Percentiles rank a stretch among this genome's conserved stretches.
These are phyloP conservation scores for Hystrix brachyura DNA, from an alignment of 2,113 vertebrate genomes.

Conservation along the genomic window DNA sequence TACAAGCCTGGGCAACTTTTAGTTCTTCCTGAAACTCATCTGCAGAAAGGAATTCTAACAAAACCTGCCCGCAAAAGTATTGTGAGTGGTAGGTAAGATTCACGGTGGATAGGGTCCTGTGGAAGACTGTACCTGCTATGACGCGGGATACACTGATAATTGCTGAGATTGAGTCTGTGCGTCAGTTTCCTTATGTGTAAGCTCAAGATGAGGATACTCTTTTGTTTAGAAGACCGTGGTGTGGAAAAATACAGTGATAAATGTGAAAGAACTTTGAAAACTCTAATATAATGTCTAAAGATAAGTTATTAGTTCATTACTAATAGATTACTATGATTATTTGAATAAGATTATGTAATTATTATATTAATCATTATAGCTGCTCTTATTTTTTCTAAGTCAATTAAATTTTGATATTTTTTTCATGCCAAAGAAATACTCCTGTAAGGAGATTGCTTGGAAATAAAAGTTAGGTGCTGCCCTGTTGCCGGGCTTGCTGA, in stretches of 20 bases:
- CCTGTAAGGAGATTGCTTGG: not conserved
- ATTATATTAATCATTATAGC: not conserved
- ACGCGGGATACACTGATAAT: not conserved
- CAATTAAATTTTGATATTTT: constrained; percentile 41
- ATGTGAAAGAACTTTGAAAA: constrained; percentile 16
- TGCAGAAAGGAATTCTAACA: not conserved
- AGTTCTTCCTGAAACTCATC: not conserved
- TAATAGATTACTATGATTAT: not conserved
- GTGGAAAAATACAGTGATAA: not conserved
- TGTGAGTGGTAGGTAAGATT: not conserved
- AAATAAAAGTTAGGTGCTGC: constrained; percentile 28
- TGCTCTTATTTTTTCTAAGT: constrained; percentile 46
- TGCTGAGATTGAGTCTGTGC: not conserved
- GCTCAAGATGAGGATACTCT: not conserved
- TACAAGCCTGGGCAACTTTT: not conserved
- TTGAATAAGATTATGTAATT: not conserved
- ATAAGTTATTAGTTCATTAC: constrained; percentile 21
- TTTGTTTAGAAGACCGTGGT: not conserved
- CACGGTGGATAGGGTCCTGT: not conserved
- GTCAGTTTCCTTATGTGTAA: not conserved
- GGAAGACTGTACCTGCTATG: not conserved
- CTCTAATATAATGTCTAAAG: not conserved
- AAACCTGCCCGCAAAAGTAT: not conserved
- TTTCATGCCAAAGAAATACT: constrained; percentile 52
- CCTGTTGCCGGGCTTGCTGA: not conserved